Percentiles rank a stretch among this genome's conserved stretches.
These are phyloP conservation scores for Acromyrmex heyeri DNA, from an alignment of 1,140 invertebrate genomes.

Conservation along the genomic window DNA sequence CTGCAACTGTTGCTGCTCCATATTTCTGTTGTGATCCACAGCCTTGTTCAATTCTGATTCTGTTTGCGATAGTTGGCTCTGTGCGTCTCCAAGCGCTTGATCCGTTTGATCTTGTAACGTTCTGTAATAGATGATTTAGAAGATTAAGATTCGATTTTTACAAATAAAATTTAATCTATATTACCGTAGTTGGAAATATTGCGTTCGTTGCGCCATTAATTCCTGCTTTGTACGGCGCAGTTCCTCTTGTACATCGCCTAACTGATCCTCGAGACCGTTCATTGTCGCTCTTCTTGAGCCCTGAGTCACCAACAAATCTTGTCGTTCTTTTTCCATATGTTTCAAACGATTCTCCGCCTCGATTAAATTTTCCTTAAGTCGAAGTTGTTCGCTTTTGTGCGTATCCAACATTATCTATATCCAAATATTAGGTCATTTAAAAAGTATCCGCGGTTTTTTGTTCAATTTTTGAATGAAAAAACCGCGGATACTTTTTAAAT, in stretches of 20 bases:
- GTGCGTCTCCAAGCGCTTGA: slow-evolving; percentile 87
- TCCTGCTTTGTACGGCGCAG: slow-evolving; percentile 81
- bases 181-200: slow-evolving; percentile 84
- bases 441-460: too few species aligned
- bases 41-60: slow-evolving; percentile 87
- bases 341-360: slow-evolving; percentile 82
- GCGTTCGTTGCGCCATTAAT: slow-evolving; percentile 81
- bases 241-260: slow-evolving; percentile 81
- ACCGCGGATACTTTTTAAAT: too few species aligned
- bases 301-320: slow-evolving; percentile 83
- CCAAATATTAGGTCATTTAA: not conserved
- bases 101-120: slow-evolving; percentile 89
- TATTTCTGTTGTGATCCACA: slow-evolving; percentile 85
- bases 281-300: slow-evolving; percentile 81
- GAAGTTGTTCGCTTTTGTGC: slow-evolving; percentile 85
- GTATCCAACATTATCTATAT: slow-evolving; percentile 87
- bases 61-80: slow-evolving; percentile 87
- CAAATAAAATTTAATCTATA: slow-evolving; percentile 2
- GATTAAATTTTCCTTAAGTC: slow-evolving; percentile 78
- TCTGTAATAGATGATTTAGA: slow-evolving; percentile 83
- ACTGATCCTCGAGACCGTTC: slow-evolving; percentile 81
- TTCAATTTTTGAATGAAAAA: too few species aligned
- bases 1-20: slow-evolving; percentile 87
- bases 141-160: not conserved
- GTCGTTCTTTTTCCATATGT: slow-evolving; percentile 81